These are phyloP conservation scores for Aldabrachelys gigantea DNA, from an alignment of 2,113 vertebrate genomes.

Conservation along the genomic window DNA sequence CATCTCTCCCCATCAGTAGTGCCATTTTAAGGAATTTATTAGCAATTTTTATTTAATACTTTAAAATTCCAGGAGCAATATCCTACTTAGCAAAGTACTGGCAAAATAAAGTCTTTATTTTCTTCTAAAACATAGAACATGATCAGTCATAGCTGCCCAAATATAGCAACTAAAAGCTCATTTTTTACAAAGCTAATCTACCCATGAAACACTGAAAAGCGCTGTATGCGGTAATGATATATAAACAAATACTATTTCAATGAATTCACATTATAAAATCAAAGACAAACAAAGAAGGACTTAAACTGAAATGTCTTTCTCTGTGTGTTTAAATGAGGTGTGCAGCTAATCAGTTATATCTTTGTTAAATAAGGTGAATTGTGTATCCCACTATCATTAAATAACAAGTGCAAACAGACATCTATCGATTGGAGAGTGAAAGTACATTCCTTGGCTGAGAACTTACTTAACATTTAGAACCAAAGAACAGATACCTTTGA, in stretches of 20 bases:
- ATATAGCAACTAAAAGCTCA: conserved; percentile 9
- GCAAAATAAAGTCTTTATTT: background rate
- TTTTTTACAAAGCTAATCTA: background rate
- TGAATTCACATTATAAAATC: background rate
- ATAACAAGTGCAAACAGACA: conserved; percentile 48
- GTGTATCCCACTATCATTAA: conserved; percentile 31
- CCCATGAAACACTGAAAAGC: conserved; percentile 26
- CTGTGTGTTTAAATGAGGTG: background rate
- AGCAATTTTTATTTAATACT: conserved; percentile 4
- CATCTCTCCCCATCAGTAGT: background rate
- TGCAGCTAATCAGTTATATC: background rate
- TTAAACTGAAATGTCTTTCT: background rate
- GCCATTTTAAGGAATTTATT: conserved; percentile 1
- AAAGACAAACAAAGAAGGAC: background rate
- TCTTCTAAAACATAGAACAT: background rate
- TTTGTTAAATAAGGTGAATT: conserved; percentile 13
- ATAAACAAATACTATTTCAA: background rate
- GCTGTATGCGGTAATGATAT: background rate
- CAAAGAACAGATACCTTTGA: conserved; percentile 48
- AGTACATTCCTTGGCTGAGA: conserved; percentile 63
- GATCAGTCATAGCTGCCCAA: background rate
- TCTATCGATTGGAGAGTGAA: conserved; percentile 29
- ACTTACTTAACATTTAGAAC: conserved; percentile 32
- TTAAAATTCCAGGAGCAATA: conserved; percentile 10
- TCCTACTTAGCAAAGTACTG: background rate